phyloP scores from a whole-genome alignment of 2,113 vertebrate species.

The Pithys albifrons region DNA sequence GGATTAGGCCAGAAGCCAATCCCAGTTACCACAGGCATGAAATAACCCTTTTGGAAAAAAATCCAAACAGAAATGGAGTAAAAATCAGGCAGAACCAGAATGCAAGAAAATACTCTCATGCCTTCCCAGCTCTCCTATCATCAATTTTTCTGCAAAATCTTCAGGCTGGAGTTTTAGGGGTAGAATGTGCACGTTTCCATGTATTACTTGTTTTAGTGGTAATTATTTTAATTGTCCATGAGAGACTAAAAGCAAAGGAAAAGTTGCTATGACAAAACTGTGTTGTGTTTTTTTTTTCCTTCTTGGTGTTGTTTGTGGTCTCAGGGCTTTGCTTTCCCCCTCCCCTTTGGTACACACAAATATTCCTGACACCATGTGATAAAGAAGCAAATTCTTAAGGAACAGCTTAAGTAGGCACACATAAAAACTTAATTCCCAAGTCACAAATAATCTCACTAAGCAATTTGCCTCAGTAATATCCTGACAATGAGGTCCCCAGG shows the following conservation, averaged over 20 bases:
- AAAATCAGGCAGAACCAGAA: not conserved
- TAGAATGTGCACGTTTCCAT: not conserved
- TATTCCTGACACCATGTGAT: not conserved
- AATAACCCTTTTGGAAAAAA: not conserved
- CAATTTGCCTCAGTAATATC: constrained; percentile 40
- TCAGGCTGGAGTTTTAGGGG: not conserved
- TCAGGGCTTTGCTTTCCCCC: not conserved
- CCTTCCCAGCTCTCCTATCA: not conserved
- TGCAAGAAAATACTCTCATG: not conserved
- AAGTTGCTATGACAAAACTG: not conserved
- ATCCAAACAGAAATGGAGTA: not conserved
- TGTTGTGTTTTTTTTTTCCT: not conserved
- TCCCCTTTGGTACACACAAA: not conserved
- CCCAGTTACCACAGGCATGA: not conserved
- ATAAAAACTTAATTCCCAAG: constrained; percentile 64
- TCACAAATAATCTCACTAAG: constrained; percentile 62
- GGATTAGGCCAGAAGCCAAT: not conserved
- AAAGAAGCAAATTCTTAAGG: constrained; percentile 29
- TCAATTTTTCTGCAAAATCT: not conserved
- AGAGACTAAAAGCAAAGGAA: not conserved
- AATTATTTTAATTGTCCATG: not conserved
- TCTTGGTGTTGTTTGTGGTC: not conserved
- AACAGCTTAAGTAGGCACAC: constrained; percentile 30
- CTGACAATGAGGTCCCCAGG: constrained; percentile 51
- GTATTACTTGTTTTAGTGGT: not conserved